These are phyloP conservation scores for Ennomos fuscantarius DNA, from an alignment of 2,888 invertebrate genomes.

Conservation along the genomic window DNA sequence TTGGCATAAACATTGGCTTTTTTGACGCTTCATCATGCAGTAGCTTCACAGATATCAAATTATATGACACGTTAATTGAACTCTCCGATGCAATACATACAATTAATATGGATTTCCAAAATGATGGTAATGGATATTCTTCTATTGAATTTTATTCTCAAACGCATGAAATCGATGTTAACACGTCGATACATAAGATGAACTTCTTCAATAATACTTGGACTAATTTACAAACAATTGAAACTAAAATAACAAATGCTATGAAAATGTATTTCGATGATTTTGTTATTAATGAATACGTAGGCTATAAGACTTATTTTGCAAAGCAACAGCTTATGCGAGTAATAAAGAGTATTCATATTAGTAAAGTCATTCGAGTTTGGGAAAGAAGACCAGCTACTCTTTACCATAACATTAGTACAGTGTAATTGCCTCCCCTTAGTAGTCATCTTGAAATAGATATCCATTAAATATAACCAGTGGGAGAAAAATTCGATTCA, in stretches of 20 bases:
- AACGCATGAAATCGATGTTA: conserved; percentile 44
- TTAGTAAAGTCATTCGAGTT: conserved; percentile 1
- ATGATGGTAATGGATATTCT: conserved; percentile 13
- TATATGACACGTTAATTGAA: too few species aligned
- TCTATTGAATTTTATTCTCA: conserved; percentile 48
- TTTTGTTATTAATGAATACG: conserved; percentile 27
- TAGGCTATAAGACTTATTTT: conserved; percentile 22
- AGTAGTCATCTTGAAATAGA: too few species aligned
- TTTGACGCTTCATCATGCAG: too few species aligned
- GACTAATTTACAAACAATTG: conserved; percentile 7
- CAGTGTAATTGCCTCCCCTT: too few species aligned
- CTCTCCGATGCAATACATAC: too few species aligned
- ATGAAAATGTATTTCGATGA: conserved; percentile 28
- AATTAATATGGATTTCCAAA: too few species aligned
- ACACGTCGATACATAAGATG: conserved; percentile 20
- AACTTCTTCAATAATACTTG: conserved; percentile 22
- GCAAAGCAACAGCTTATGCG: conserved; percentile 15
- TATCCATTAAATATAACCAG: too few species aligned
- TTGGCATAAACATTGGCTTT: too few species aligned
- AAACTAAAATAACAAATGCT: conserved; percentile 4
- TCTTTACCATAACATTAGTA: too few species aligned
- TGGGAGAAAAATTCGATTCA: too few species aligned
- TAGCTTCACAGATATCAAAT: too few species aligned
- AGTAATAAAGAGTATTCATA: not conserved
- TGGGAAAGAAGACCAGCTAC: conserved; percentile 27